Percentiles rank a stretch among this genome's conserved stretches.
Evolutionary conservation across 2,797 vertebrate species (phyloP).

Genomic region (Fringilla coelebs): DNA sequence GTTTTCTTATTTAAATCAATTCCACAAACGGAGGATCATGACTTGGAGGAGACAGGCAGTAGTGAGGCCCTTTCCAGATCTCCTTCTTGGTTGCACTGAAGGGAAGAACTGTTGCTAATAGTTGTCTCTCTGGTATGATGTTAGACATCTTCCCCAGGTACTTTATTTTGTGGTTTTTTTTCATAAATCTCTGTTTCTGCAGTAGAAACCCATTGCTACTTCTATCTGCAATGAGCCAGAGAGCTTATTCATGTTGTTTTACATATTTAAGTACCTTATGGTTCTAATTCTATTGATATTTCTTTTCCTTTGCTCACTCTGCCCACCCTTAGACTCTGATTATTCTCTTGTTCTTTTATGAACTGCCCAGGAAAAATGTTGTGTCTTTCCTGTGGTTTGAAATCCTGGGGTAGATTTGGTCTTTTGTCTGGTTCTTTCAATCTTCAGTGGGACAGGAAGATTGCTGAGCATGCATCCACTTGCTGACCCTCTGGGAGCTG

Average conservation of each 20-base stretch:
- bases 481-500: rapidly evolving
- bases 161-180: background rate
- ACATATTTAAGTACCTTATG: background rate
- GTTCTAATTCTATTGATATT: background rate
- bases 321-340: background rate
- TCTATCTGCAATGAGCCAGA: background rate
- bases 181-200: background rate
- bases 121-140: background rate
- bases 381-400: background rate
- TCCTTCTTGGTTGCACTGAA: background rate
- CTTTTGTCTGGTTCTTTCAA: background rate
- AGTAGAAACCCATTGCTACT: rapidly evolving
- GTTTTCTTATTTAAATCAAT: background rate
- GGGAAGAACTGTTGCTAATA: background rate
- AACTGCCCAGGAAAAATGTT: background rate
- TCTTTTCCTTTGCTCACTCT: background rate
- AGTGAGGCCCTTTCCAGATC: rapidly evolving
- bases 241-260: background rate
- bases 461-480: rapidly evolving
- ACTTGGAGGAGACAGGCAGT: background rate
- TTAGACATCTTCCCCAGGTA: background rate
- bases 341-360: background rate
- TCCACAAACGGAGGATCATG: rapidly evolving
- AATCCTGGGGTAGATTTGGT: background rate
- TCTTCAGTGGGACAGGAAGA: rapidly evolving